Evolutionary conservation across 2,113 vertebrate species (phyloP).

Genomic region (Erythrocercus mccallii): DNA sequence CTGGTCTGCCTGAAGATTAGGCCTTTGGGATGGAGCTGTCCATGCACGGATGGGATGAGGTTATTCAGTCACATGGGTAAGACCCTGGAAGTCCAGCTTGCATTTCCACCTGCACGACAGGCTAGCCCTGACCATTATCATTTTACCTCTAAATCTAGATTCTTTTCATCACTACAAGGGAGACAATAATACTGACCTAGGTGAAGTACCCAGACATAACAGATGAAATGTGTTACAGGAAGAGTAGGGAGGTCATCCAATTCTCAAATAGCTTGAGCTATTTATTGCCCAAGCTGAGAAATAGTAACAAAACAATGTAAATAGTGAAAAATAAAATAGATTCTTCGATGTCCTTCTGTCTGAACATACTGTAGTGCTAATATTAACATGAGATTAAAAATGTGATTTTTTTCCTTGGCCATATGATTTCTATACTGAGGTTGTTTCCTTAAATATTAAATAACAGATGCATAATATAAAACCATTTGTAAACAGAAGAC

Average conservation of each 20-base stretch:
- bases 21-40: not conserved
- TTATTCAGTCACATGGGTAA: not conserved
- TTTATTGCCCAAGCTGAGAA: not conserved
- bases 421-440: not conserved
- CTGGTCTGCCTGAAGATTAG: not conserved
- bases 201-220: not conserved
- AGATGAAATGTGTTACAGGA: not conserved
- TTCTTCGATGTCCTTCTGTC: not conserved
- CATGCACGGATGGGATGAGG: not conserved
- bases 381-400: not conserved
- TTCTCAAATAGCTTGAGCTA: not conserved
- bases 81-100: not conserved
- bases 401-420: not conserved
- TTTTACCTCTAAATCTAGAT: not conserved
- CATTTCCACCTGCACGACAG: not conserved
- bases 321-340: not conserved
- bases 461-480: not conserved
- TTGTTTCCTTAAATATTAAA: constrained; percentile 22
- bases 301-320: not conserved
- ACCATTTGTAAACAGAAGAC: not conserved
- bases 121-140: not conserved
- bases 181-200: not conserved
- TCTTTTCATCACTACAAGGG: not conserved
- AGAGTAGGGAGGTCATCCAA: not conserved
- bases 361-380: not conserved